Evolutionary conservation across 2,888 invertebrate genomes (phyloP), one percentile per base, ranked within the genome.

Genomic region (Andrena trimmerana): DNA sequence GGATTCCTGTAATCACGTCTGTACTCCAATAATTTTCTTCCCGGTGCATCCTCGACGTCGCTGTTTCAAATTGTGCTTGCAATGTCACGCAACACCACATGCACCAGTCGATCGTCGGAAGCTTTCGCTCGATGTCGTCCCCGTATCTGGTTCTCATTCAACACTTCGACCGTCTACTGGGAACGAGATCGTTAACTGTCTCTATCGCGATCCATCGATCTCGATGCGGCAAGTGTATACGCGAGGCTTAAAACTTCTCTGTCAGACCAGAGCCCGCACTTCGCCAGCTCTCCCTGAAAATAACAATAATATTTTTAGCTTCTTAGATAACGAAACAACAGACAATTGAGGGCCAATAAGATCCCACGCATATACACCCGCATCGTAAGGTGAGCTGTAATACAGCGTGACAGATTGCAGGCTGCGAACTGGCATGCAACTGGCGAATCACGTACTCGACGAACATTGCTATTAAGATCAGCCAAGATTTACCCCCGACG

Each of bases 81-180:
- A 88, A 89, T 78, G 85, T 80, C 86, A 90, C 86, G 82, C 78
- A 91, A 91, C 90, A 90, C 84, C 80, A 84, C 92, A 92, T 92
- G 92, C 93, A 92, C 86, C 89, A 93, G 94, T 92, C 78, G 88
- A 82, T 72, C 59, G 68, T 52, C 31, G 31, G 36, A 67, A 68
- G 54, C 52, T 27, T 75, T n/a, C 63, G 20, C n/a, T 16, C 20
- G 48, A 70, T 59, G 57, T 59, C 75, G 60, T 81, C 68, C 2
- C 71, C 27, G 42, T 16, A 2, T 27, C 65, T 33, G 33, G 72
- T 33, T n/a, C n/a, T 33, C 10, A 31, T 29, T 31, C 13, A 16
- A 36, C 48, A 1, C n/a, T 31, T 13, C 29, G n/a, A 33, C 50
- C 10, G 67, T 31, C n/a, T 27, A 36, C 24, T 3, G 24, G 36